Percentiles rank a stretch among this genome's conserved stretches.
Conservation (phyloP, 2,113 vertebrate species). For the Oostethus manadensis region DNA sequence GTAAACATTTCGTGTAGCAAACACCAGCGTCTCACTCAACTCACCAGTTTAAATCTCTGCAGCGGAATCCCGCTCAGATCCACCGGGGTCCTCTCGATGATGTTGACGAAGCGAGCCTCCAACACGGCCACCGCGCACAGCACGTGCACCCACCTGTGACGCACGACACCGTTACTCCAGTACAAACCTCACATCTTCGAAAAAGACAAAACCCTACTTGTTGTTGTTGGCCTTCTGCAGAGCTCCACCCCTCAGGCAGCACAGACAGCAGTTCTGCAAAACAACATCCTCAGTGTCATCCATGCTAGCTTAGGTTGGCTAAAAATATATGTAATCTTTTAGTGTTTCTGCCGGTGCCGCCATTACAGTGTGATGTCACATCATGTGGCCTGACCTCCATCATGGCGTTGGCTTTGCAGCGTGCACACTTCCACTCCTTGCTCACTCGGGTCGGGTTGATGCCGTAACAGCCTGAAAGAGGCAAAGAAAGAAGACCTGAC, state of each 20-base stretch:
- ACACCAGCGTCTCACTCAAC: conserved; percentile 19
- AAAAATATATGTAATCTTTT: not conserved
- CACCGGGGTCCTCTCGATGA: conserved; percentile 86
- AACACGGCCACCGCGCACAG: conserved; percentile 92
- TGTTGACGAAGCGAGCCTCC: conserved; percentile 85
- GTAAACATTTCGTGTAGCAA: not conserved
- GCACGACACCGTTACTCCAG: not conserved
- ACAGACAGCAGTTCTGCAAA: conserved; percentile 90
- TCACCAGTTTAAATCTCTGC: conserved; percentile 91
- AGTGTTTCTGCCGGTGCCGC: not conserved
- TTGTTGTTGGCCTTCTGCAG: conserved; percentile 93
- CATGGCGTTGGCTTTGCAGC: conserved; percentile 86
- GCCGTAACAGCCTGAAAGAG: conserved; percentile 84
- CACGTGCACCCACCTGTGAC: conserved; percentile 88
- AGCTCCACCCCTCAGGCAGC: conserved; percentile 89
- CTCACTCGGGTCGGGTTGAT: conserved; percentile 78
- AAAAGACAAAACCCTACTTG: conserved; percentile 76
- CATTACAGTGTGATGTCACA: no score
- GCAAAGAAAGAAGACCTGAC: conserved; percentile 4
- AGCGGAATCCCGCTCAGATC: conserved; percentile 88
- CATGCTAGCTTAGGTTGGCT: no score
- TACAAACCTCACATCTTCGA: not conserved
- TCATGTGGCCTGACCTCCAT: conserved; percentile 78
- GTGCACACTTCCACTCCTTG: conserved; percentile 90
- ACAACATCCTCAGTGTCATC: not conserved